A percentile compares a stretch with the other conserved stretches of the same genome.
phyloP scores from a whole-genome alignment of 37 sponge, comb jelly and placozoan genomes.

The Dysidea cf. avara region DNA sequence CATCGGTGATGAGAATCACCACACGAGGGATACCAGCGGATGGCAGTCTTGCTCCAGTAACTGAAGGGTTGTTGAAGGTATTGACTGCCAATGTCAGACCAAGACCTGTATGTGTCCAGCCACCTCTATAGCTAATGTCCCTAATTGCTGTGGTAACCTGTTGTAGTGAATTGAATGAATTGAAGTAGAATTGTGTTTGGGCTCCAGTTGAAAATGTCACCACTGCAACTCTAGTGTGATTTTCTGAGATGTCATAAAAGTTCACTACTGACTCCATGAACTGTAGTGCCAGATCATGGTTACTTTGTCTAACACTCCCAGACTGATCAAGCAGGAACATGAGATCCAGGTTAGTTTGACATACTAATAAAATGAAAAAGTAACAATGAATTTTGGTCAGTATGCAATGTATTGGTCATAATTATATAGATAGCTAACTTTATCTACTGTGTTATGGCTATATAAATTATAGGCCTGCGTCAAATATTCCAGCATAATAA shows the following conservation, averaged over 20 bases:
- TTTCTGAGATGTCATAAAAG: constrained; percentile 63
- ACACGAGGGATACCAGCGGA: no score
- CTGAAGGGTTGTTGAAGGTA: constrained; percentile 14
- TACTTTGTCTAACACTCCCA: no score
- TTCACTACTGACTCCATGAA: constrained; percentile 60
- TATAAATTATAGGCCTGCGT: no score
- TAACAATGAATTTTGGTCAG: no score
- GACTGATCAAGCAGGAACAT: constrained; percentile 81
- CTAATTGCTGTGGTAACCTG: constrained; percentile 19
- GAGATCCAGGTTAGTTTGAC: constrained; percentile 61
- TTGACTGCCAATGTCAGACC: constrained; percentile 42
- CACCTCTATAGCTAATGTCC: constrained; percentile 36
- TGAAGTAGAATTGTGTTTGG: constrained; percentile 37
- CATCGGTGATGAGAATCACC: constrained; percentile 87
- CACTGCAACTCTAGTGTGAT: constrained; percentile 64
- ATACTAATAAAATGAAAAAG: constrained; percentile 40
- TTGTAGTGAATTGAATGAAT: constrained; percentile 1
- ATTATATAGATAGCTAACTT: no score
- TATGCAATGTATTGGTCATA: no score
- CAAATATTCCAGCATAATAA: no score
- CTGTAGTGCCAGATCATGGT: constrained; percentile 52
- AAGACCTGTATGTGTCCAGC: constrained; percentile 64
- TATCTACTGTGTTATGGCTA: no score
- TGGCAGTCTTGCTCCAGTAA: constrained; percentile 66
- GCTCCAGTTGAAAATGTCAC: constrained; percentile 60